Evolutionary conservation across 1,140 invertebrate species (phyloP).

Genomic region (Lutraria rhynchaena): DNA sequence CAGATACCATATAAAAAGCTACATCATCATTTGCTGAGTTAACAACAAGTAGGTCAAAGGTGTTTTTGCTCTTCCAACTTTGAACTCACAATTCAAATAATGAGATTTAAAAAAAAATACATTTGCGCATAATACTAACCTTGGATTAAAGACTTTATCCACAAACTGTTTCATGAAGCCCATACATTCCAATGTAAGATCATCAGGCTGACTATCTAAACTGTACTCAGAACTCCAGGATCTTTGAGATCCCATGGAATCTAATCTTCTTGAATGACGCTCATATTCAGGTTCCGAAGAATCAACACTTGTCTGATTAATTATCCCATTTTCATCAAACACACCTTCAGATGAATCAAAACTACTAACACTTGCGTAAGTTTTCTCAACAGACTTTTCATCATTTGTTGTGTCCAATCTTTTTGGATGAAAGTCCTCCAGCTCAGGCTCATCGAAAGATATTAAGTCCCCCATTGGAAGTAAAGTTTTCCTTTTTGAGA

Average conservation of each 20-base stretch:
- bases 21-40: too few relatives aligned
- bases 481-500: constrained; percentile 62
- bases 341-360: constrained; percentile 63
- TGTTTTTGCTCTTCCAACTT: too few relatives aligned
- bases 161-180: constrained; percentile 90
- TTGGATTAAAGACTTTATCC: constrained; percentile 85
- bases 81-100: too few relatives aligned
- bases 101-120: too few relatives aligned
- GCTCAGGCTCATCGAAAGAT: constrained; percentile 75
- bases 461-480: constrained; percentile 75
- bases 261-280: constrained; percentile 79
- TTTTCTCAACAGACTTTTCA: constrained; percentile 14
- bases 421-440: constrained; percentile 50
- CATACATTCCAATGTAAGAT: constrained; percentile 84
- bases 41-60: too few relatives aligned
- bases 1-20: too few relatives aligned
- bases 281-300: constrained; percentile 83
- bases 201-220: constrained; percentile 88
- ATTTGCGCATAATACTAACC: too few relatives aligned
- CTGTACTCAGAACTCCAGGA: constrained; percentile 89
- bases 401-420: constrained; percentile 13
- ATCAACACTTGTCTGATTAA: constrained; percentile 84
- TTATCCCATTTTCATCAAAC: constrained; percentile 55
- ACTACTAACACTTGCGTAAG: constrained; percentile 60
- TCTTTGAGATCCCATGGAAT: constrained; percentile 87